These are phyloP conservation scores for Homarus gammarus DNA, from an alignment of 2,888 invertebrate genomes.

Conservation along the genomic window DNA sequence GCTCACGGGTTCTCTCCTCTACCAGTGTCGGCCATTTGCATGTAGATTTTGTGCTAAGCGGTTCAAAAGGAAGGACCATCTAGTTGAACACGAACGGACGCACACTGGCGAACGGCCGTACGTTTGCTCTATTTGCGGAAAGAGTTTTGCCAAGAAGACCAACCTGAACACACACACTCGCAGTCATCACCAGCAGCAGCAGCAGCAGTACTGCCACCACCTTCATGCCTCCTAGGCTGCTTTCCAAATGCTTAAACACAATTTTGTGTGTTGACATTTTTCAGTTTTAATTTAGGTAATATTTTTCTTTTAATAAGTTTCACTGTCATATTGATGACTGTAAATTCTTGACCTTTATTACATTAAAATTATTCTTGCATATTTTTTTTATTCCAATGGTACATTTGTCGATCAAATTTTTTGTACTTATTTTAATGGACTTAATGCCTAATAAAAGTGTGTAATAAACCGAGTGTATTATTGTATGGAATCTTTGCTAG, in stretches of 20 bases:
- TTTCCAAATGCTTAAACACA: not conserved
- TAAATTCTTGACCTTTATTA: not conserved
- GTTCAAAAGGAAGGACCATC: constrained; percentile 71
- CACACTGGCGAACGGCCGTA: constrained; percentile 72
- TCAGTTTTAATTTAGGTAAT: not conserved
- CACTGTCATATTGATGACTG: constrained; percentile 8
- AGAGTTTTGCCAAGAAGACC: constrained; percentile 72
- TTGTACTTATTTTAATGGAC: constrained; percentile 32
- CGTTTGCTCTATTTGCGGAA: constrained; percentile 64
- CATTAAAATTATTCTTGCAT: not conserved
- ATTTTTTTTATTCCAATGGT: constrained; percentile 7
- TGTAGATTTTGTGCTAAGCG: constrained; percentile 69
- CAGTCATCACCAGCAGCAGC: constrained; percentile 65
- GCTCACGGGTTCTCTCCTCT: constrained; percentile 53
- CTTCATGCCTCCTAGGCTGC: constrained; percentile 50
- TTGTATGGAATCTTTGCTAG: not conserved
- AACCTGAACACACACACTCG: constrained; percentile 68
- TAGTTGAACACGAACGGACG: constrained; percentile 71
- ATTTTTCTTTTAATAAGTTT: not conserved
- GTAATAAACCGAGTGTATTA: constrained; percentile 20
- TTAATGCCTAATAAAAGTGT: constrained; percentile 50
- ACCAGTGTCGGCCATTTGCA: constrained; percentile 68
- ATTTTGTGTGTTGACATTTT: not conserved
- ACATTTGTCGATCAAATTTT: constrained; percentile 25
- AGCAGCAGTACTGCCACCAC: constrained; percentile 56